phyloP scores from a whole-genome alignment of 2,888 invertebrate genomes.

The Himalopsyche kuldschensis region DNA sequence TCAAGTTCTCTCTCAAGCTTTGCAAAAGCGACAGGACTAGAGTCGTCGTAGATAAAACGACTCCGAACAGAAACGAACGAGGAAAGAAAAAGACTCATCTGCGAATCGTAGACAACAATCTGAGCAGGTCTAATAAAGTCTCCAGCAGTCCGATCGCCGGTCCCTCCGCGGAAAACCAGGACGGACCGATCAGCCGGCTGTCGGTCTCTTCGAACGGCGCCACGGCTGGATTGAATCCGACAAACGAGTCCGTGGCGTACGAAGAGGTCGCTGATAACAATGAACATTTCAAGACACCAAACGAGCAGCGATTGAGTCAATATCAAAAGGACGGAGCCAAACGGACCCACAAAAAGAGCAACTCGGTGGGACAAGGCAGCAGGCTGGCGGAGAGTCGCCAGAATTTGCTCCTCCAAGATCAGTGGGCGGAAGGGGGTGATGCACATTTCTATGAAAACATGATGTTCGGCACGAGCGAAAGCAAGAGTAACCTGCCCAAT shows the following conservation, averaged over 20 bases:
- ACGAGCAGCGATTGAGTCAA: slow-evolving; percentile 53
- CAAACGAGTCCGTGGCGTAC: slow-evolving; percentile 44
- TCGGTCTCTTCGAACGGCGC: slow-evolving; percentile 49
- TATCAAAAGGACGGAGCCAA: slow-evolving; percentile 47
- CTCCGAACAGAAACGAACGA: slow-evolving; percentile 48
- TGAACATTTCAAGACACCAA: slow-evolving; percentile 53
- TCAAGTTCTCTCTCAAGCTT: slow-evolving; percentile 81
- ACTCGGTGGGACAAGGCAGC: slow-evolving; percentile 53
- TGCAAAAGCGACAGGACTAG: slow-evolving; percentile 70
- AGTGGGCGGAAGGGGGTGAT: slow-evolving; percentile 44
- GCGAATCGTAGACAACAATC: slow-evolving; percentile 49
- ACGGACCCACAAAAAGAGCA: slow-evolving; percentile 52
- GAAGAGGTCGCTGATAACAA: slow-evolving; percentile 50
- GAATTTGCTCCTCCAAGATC: slow-evolving; percentile 54
- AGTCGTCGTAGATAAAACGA: slow-evolving; percentile 62
- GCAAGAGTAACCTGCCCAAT: slow-evolving; percentile 43
- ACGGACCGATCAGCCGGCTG: slow-evolving; percentile 46
- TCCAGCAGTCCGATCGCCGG: slow-evolving; percentile 44
- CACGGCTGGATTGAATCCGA: slow-evolving; percentile 44
- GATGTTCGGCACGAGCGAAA: slow-evolving; percentile 38
- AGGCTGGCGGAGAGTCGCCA: slow-evolving; percentile 57
- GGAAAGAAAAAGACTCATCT: slow-evolving; percentile 38
- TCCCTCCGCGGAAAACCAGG: slow-evolving; percentile 44
- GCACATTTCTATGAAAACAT: slow-evolving; percentile 57
- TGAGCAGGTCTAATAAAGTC: slow-evolving; percentile 44